A percentile compares a stretch with the other conserved stretches of the same genome.
These are phyloP conservation scores for Alcis repandata DNA, from an alignment of 2,888 invertebrate species.

Conservation along the genomic window DNA sequence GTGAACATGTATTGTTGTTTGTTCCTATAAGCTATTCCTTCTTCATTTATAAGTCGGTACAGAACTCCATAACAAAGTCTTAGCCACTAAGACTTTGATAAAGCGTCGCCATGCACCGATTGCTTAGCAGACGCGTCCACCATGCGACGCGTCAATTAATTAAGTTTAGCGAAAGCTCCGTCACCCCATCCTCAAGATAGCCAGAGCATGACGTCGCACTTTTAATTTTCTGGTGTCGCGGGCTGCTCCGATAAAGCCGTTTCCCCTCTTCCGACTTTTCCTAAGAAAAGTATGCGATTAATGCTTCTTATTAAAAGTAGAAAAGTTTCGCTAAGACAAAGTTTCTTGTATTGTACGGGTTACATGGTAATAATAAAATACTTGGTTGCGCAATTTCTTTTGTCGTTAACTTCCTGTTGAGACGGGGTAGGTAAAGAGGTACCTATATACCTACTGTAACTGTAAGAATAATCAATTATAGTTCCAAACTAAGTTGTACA, in stretches of 20 bases:
- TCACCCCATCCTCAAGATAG: conserved; percentile 80
- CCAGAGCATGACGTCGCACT: conserved; percentile 77
- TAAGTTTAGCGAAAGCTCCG: conserved; percentile 76
- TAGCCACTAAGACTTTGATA: conserved; percentile 32
- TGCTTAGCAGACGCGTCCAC: conserved; percentile 54
- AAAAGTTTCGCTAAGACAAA: conserved; percentile 76
- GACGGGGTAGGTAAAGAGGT: not conserved
- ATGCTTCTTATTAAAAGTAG: conserved; percentile 82
- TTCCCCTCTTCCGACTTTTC: conserved; percentile 60
- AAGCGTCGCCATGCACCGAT: conserved; percentile 40
- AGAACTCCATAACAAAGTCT: too few relatives aligned
- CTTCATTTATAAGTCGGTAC: too few relatives aligned
- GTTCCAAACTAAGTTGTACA: not conserved
- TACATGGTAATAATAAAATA: conserved; percentile 40
- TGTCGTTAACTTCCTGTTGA: conserved; percentile 18
- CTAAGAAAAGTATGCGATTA: conserved; percentile 78
- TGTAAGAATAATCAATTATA: not conserved
- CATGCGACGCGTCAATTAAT: conserved; percentile 74
- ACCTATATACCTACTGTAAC: not conserved
- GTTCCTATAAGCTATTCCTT: too few relatives aligned
- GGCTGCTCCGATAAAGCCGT: conserved; percentile 77
- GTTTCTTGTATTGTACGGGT: conserved; percentile 60
- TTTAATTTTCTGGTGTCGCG: conserved; percentile 85
- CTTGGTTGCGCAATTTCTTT: conserved; percentile 34
- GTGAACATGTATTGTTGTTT: not conserved